Conservation (phyloP, 2,113 vertebrate genomes). For the Scomber scombrus region DNA sequence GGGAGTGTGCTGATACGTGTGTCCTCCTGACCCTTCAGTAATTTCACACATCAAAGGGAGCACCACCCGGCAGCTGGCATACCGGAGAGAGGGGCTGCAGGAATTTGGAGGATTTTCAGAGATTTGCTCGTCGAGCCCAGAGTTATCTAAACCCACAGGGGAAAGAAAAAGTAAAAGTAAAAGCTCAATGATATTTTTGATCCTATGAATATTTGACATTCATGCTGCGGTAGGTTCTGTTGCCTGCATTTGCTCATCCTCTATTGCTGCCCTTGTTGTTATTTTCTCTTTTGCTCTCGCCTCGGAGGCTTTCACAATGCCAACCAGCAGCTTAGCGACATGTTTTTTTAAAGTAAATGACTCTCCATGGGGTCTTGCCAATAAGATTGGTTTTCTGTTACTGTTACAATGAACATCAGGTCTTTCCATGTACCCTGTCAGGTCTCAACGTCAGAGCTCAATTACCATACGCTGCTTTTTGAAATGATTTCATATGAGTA, state of each 20-base stretch:
- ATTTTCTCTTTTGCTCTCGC: constrained; percentile 52
- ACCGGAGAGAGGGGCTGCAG: constrained; percentile 58
- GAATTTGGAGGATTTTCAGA: constrained; percentile 80
- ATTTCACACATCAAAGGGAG: constrained; percentile 83
- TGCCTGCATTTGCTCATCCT: constrained; percentile 58
- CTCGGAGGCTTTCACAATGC: constrained; percentile 60
- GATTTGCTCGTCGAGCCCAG: constrained; percentile 78
- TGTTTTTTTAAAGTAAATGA: constrained; percentile 67
- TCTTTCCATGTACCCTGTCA: constrained; percentile 44
- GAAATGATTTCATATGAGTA: constrained; percentile 45
- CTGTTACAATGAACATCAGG: constrained; percentile 46
- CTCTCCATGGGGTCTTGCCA: constrained; percentile 59
- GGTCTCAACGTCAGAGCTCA: constrained; percentile 26
- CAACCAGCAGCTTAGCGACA: constrained; percentile 62
- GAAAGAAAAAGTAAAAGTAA: constrained; percentile 73
- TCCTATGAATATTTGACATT: constrained; percentile 85
- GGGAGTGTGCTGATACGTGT: constrained; percentile 65
- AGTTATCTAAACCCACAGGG: constrained; percentile 80
- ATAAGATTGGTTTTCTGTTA: constrained; percentile 58
- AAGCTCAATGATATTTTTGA: constrained; percentile 84
- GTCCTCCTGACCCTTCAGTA: constrained; percentile 69
- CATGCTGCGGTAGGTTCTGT: constrained; percentile 68
- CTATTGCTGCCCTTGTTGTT: constrained; percentile 57
- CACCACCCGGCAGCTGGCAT: constrained; percentile 65
- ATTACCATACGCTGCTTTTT: constrained; percentile 49